These are phyloP conservation scores for Electrona antarctica DNA, from an alignment of 2,113 vertebrate genomes.

Conservation along the genomic window DNA sequence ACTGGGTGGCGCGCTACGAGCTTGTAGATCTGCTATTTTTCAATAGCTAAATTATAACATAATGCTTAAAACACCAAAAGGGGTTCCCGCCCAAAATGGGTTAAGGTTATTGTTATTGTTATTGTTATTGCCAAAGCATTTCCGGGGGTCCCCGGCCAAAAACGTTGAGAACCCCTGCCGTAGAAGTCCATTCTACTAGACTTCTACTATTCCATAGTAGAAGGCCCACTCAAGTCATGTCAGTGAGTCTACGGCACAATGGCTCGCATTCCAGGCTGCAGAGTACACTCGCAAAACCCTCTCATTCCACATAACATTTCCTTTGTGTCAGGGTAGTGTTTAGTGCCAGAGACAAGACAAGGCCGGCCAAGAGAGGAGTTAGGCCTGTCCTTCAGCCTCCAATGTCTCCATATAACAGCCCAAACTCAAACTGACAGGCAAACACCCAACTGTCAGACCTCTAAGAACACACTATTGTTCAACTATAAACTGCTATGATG, in stretches of 20 bases:
- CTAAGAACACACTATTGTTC: slow-evolving; percentile 72
- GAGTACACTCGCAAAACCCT: slow-evolving; percentile 48
- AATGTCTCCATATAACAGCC: slow-evolving; percentile 61
- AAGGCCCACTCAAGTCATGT: not conserved
- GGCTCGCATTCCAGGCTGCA: slow-evolving; percentile 49
- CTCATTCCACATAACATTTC: slow-evolving; percentile 48
- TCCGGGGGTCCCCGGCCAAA: not conserved
- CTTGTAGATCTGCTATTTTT: no score
- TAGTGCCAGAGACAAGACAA: slow-evolving; percentile 45
- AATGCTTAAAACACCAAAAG: no score
- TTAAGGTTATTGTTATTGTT: no score
- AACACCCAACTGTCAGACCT: slow-evolving; percentile 62
- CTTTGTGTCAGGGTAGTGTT: slow-evolving; percentile 53
- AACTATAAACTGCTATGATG: slow-evolving; percentile 50
- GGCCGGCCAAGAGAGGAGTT: slow-evolving; percentile 68
- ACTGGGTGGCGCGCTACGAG: no score
- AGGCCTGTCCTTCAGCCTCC: slow-evolving; percentile 65
- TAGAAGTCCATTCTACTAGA: no score
- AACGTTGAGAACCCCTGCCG: not conserved
- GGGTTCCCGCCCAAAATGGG: no score
- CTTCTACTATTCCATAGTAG: slow-evolving; percentile 23
- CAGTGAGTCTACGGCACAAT: slow-evolving; percentile 12
- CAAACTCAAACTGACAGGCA: slow-evolving; percentile 78
- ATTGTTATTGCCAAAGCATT: no score
- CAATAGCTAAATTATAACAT: no score